These are phyloP conservation scores for Pseudococcus viburni DNA, from an alignment of 2,888 invertebrate species.

Conservation along the genomic window DNA sequence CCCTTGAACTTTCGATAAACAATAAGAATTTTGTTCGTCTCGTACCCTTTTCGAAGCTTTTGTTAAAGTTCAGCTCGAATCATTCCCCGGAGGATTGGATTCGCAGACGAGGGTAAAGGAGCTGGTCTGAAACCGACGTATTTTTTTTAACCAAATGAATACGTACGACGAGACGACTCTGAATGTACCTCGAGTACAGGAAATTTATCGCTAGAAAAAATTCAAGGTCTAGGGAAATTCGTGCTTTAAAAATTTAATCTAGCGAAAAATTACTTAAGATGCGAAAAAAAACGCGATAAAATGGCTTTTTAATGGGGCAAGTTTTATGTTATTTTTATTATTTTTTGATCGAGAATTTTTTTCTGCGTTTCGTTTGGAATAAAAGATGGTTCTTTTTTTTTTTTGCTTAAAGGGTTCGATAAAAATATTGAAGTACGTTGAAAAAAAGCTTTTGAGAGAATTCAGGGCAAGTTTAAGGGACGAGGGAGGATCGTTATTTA, in stretches of 20 bases:
- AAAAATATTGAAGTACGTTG: background rate
- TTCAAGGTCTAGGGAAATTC: background rate
- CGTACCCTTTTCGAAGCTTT: conserved; percentile 8
- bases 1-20: conserved; percentile 37
- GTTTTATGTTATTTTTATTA: background rate
- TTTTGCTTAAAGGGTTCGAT: background rate
- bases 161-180: background rate
- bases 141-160: background rate
- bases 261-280: background rate
- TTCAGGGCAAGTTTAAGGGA: background rate
- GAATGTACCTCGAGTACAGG: background rate
- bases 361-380: background rate
- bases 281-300: background rate
- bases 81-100: background rate
- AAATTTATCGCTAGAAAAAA: background rate
- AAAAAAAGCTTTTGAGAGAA: too few relatives aligned
- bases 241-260: background rate
- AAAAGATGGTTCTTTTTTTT: background rate
- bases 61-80: conserved; percentile 8
- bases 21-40: background rate
- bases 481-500: background rate
- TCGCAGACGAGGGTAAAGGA: background rate
- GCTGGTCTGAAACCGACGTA: background rate
- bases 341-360: background rate
- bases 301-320: background rate